Conservation (phyloP, 2,113 vertebrate species). For the Rhabdomys dilectus region DNA sequence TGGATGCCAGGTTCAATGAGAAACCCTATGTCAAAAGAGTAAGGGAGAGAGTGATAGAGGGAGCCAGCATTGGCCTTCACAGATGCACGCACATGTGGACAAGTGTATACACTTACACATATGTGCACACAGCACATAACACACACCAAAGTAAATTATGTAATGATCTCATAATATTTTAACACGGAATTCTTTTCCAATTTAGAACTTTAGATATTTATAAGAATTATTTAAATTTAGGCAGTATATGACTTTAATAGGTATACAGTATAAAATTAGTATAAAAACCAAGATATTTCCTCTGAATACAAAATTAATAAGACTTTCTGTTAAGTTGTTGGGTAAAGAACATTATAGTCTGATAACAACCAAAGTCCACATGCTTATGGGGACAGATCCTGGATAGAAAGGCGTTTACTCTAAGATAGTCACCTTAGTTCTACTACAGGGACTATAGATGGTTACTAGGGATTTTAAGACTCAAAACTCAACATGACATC, state of each 20-base stretch:
- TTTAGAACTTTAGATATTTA: conserved; percentile 37
- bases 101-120: no score
- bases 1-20: background rate
- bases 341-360: background rate
- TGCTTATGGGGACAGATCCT: background rate
- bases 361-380: background rate
- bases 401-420: conserved; percentile 5
- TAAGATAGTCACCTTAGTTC: background rate
- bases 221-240: conserved; percentile 44
- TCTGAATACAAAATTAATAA: conserved; percentile 9
- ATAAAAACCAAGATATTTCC: background rate
- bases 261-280: background rate
- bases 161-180: conserved; percentile 32
- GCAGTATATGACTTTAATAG: background rate
- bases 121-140: background rate
- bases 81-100: no score
- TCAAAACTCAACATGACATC: background rate
- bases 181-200: conserved; percentile 60
- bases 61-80: background rate
- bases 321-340: background rate
- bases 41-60: background rate
- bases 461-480: background rate
- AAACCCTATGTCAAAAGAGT: background rate
- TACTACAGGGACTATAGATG: background rate
- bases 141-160: background rate